These are phyloP conservation scores for Neria commutata DNA, from an alignment of 2,888 invertebrate genomes.

Conservation along the genomic window DNA sequence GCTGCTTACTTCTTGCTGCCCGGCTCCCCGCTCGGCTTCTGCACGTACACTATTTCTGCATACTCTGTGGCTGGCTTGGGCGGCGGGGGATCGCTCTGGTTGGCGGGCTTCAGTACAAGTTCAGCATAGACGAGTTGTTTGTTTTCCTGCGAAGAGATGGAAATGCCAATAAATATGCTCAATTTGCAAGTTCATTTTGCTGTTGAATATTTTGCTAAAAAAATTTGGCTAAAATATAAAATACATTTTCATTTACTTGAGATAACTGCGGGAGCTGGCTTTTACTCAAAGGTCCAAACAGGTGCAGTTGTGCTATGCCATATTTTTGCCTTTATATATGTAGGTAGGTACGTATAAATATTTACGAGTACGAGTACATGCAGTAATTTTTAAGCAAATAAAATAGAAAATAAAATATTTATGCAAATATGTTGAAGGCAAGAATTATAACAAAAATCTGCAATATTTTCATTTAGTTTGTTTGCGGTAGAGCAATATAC, in stretches of 20 bases:
- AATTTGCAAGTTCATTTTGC: slow-evolving; percentile 4
- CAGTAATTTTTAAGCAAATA: not conserved
- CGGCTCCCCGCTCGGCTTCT: slow-evolving; percentile 43
- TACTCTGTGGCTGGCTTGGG: slow-evolving; percentile 73
- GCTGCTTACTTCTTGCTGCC: slow-evolving; percentile 37
- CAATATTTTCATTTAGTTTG: too few species aligned
- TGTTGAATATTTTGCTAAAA: not conserved
- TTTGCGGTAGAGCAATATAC: too few species aligned
- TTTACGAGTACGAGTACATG: too few species aligned
- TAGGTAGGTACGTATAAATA: too few species aligned
- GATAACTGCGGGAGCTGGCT: not conserved
- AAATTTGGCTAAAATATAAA: not conserved
- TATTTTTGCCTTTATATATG: slow-evolving; percentile 46
- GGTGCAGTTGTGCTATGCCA: slow-evolving; percentile 56
- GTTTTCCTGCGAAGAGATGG: slow-evolving; percentile 62
- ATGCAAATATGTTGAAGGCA: too few species aligned
- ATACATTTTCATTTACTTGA: not conserved
- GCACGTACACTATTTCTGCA: slow-evolving; percentile 78
- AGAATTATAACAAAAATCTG: too few species aligned
- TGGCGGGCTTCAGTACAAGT: slow-evolving; percentile 67
- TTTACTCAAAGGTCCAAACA: slow-evolving; percentile 55
- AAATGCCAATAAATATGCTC: slow-evolving; percentile 7
- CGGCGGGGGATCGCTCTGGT: slow-evolving; percentile 47
- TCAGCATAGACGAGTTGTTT: slow-evolving; percentile 77
- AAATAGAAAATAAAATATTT: not conserved